Percentiles rank a stretch among this genome's conserved stretches.
Evolutionary conservation across 2,888 invertebrate species (phyloP).

Genomic region (Agonum fuliginosum): DNA sequence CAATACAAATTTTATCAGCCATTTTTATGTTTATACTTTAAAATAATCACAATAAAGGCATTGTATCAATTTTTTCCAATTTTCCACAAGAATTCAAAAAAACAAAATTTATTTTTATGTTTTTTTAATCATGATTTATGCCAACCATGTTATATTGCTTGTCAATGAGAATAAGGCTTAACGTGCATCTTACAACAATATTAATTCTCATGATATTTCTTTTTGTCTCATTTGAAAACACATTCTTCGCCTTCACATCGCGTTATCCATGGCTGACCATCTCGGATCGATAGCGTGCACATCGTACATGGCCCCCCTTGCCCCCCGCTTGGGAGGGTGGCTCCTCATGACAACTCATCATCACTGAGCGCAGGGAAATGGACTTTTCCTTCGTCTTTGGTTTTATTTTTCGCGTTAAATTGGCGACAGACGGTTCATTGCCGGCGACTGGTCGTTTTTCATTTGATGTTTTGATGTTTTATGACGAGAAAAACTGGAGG

Average conservation of each 20-base stretch:
- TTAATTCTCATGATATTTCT: neutral
- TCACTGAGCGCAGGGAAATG: slow-evolving; percentile 34
- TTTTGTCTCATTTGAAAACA: neutral
- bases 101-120: too few relatives aligned
- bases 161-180: too few relatives aligned
- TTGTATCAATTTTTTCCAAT: too few relatives aligned
- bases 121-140: too few relatives aligned
- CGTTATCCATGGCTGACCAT: slow-evolving; percentile 20
- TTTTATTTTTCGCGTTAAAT: slow-evolving; percentile 49
- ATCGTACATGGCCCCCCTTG: neutral
- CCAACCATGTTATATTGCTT: too few relatives aligned
- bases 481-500: too few relatives aligned
- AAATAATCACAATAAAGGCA: too few relatives aligned
- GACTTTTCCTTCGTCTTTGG: slow-evolving; percentile 46
- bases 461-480: slow-evolving; percentile 41
- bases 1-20: too few relatives aligned
- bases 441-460: slow-evolving; percentile 31
- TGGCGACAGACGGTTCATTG: slow-evolving; percentile 41
- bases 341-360: slow-evolving; percentile 9
- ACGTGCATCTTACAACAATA: too few relatives aligned
- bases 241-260: slow-evolving; percentile 11
- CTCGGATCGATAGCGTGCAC: slow-evolving; percentile 25
- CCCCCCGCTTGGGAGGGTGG: neutral
- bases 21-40: too few relatives aligned
- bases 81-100: too few relatives aligned